phyloP scores from a whole-genome alignment of 2,113 vertebrate species.

The Podiceps cristatus region DNA sequence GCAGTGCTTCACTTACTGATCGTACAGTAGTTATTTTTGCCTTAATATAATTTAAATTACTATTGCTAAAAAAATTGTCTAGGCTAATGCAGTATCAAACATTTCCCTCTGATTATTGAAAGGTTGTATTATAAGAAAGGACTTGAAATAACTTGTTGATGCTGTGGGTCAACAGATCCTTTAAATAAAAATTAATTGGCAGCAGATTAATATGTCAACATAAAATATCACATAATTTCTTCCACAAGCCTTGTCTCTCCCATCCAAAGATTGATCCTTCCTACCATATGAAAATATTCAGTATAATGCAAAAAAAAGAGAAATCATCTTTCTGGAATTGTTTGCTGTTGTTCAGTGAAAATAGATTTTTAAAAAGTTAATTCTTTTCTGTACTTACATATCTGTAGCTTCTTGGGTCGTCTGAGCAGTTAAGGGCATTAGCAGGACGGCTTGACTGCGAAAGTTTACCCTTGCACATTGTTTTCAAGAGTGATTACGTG shows the following conservation, averaged over 20 bases:
- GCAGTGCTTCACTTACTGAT: neutral
- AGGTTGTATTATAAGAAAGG: neutral
- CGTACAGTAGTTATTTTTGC: neutral
- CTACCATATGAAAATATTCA: neutral
- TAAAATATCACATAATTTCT: neutral
- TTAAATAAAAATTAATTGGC: neutral
- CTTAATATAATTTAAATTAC: neutral
- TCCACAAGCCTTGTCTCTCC: neutral
- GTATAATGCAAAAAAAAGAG: neutral
- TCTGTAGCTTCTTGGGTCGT: slow-evolving; percentile 20
- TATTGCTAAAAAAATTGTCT: neutral
- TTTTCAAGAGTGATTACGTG: slow-evolving; percentile 67
- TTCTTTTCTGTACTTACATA: slow-evolving; percentile 71
- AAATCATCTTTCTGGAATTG: neutral
- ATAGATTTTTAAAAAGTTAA: neutral
- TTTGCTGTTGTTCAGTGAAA: neutral
- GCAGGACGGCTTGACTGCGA: slow-evolving; percentile 38
- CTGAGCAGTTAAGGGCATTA: slow-evolving; percentile 19
- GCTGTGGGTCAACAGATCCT: neutral
- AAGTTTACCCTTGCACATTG: slow-evolving; percentile 59
- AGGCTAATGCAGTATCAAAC: neutral
- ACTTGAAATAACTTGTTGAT: neutral
- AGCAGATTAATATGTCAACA: neutral
- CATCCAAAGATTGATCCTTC: neutral
- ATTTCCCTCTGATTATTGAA: neutral